Evolutionary conservation across 2,797 vertebrate genomes (phyloP).

Genomic region (Champsocephalus gunnari): DNA sequence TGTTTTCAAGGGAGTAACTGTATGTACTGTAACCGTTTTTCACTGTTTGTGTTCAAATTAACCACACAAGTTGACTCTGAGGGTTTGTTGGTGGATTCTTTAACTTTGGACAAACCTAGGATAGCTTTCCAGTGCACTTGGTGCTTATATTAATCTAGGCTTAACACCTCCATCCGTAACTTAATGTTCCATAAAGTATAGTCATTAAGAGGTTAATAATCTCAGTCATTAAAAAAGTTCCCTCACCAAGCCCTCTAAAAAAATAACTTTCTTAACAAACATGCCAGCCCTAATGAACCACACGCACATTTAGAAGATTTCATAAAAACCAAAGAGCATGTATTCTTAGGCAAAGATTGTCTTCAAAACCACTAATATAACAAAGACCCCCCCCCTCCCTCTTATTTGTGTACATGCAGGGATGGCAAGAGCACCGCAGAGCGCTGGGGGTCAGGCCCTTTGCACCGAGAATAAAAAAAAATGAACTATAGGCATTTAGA

Average conservation of each 20-base stretch:
- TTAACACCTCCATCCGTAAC: neutral
- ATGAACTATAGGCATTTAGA: conserved; percentile 62
- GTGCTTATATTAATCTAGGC: conserved; percentile 10
- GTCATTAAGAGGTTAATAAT: conserved; percentile 10
- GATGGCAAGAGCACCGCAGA: conserved; percentile 32
- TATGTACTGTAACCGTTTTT: neutral
- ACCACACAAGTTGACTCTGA: neutral
- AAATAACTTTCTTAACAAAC: neutral
- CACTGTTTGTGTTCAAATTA: neutral
- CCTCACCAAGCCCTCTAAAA: neutral
- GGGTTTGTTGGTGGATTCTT: neutral
- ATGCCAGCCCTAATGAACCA: neutral
- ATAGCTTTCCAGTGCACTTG: neutral
- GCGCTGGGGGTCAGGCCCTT: conserved; percentile 47
- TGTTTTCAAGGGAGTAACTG: neutral
- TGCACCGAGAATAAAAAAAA: conserved; percentile 59
- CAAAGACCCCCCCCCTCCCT: neutral
- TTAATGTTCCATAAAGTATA: too few species aligned
- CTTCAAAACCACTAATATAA: conserved; percentile 22
- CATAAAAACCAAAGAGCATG: neutral
- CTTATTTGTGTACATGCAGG: neutral
- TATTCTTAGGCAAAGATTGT: neutral
- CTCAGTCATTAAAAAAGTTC: neutral
- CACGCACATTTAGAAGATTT: neutral
- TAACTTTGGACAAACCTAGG: neutral